phyloP scores from a whole-genome alignment of 2,113 vertebrate species.

The Nannobrachium achirus region DNA sequence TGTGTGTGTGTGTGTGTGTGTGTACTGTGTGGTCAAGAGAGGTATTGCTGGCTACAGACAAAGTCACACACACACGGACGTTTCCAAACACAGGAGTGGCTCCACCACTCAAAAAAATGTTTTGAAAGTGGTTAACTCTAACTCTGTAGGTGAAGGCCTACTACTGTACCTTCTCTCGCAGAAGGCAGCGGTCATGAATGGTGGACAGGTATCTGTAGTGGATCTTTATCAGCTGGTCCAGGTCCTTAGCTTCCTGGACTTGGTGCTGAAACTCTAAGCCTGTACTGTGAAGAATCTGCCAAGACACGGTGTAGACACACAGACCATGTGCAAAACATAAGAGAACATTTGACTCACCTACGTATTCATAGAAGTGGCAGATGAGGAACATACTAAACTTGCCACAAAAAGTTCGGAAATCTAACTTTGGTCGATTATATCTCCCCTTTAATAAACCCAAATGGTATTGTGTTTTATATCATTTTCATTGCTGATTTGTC shows the following conservation, averaged over 20 bases:
- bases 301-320: neutral
- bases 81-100: no score
- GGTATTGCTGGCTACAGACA: no score
- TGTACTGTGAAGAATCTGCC: conserved; percentile 96
- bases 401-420: neutral
- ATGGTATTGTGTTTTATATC: no score
- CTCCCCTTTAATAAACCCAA: no score
- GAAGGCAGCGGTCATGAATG: conserved; percentile 94
- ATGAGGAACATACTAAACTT: conserved; percentile 1
- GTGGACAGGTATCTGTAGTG: conserved; percentile 97
- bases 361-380: neutral
- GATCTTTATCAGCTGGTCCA: conserved; percentile 98
- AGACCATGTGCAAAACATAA: neutral
- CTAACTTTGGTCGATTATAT: no score
- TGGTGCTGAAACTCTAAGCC: conserved; percentile 98
- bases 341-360: neutral
- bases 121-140: no score
- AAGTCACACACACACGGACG: no score
- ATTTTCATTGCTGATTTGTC: no score
- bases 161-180: conserved; percentile 98
- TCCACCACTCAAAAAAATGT: no score
- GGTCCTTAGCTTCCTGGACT: conserved; percentile 96
- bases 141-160: no score
- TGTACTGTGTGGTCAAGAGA: no score
- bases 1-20: no score